Evolutionary conservation across 2,797 vertebrate species (phyloP).

Genomic region (Threskiornis aethiopicus): DNA sequence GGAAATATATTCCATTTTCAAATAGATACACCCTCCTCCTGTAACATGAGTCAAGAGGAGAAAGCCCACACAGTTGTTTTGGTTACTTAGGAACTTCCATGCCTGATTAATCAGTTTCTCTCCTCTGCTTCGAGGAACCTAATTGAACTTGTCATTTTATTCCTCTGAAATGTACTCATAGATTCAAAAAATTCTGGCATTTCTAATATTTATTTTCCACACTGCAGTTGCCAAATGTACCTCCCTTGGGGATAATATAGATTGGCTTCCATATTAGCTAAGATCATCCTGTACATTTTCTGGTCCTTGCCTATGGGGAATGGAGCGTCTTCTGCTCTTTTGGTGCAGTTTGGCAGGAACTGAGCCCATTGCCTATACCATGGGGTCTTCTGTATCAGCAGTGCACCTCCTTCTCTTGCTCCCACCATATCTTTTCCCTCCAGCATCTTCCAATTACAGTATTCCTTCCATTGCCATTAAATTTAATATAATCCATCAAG

Average conservation of each 20-base stretch:
- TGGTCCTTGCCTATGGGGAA: neutral
- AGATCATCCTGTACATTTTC: neutral
- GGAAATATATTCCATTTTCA: conserved; percentile 55
- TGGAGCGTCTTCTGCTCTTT: neutral
- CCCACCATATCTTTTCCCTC: conserved; percentile 17
- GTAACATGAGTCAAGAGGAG: conserved; percentile 76
- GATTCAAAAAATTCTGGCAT: conserved; percentile 29
- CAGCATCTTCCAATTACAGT: conserved; percentile 66
- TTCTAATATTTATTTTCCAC: conserved; percentile 57
- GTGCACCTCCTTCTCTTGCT: neutral
- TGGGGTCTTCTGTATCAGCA: neutral
- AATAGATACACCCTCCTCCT: conserved; percentile 59
- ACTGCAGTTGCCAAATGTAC: neutral
- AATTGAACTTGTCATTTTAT: conserved; percentile 62
- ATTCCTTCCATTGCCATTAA: conserved; percentile 63
- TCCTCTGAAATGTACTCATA: conserved; percentile 37
- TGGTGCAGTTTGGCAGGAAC: neutral
- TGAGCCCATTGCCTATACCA: neutral
- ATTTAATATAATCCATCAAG: conserved; percentile 74
- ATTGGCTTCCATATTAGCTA: neutral
- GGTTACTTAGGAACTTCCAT: conserved; percentile 74
- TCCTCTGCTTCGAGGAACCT: conserved; percentile 41
- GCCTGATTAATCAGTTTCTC: conserved; percentile 70
- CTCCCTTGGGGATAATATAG: neutral
- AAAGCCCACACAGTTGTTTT: conserved; percentile 71